A percentile compares a stretch with the other conserved stretches of the same genome.
Conservation (phyloP, 1,140 invertebrate genomes). For the Neodiprion pinetum region DNA sequence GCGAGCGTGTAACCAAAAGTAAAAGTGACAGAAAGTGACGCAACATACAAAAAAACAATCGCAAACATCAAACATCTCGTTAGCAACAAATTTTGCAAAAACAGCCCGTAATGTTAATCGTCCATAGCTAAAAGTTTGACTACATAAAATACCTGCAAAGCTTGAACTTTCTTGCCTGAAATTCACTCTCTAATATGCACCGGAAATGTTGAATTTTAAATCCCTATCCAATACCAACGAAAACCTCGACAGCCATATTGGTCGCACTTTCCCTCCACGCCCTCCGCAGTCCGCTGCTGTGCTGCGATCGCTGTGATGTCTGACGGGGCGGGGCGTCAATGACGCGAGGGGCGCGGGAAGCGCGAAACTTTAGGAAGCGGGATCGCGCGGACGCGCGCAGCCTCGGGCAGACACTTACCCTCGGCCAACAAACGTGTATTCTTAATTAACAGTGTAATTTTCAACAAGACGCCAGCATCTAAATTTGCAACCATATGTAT, state of each 20-base stretch:
- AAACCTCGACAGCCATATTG: constrained; percentile 2
- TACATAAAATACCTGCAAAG: too few species aligned
- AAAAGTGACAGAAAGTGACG: neutral
- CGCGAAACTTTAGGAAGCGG: too few species aligned
- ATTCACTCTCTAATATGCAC: neutral
- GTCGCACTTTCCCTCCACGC: neutral
- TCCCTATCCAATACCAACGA: constrained; percentile 1
- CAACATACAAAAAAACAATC: neutral
- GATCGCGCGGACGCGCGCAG: too few species aligned
- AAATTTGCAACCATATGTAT: too few species aligned
- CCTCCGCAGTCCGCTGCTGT: neutral
- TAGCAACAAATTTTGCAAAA: too few species aligned
- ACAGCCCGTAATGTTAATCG: too few species aligned
- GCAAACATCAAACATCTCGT: too few species aligned
- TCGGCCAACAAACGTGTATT: too few species aligned
- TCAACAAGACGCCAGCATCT: too few species aligned
- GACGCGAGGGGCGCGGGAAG: neutral
- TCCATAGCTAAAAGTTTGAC: too few species aligned
- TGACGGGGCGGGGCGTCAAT: neutral
- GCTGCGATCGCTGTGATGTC: neutral
- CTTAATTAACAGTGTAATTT: too few species aligned
- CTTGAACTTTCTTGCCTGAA: neutral
- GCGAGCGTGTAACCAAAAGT: neutral
- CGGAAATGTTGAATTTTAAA: constrained; percentile 1
- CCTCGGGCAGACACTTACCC: too few species aligned